A percentile compares a stretch with the other conserved stretches of the same genome.
Conservation (phyloP, 2,888 invertebrate genomes). For the Tridacna crocea region DNA sequence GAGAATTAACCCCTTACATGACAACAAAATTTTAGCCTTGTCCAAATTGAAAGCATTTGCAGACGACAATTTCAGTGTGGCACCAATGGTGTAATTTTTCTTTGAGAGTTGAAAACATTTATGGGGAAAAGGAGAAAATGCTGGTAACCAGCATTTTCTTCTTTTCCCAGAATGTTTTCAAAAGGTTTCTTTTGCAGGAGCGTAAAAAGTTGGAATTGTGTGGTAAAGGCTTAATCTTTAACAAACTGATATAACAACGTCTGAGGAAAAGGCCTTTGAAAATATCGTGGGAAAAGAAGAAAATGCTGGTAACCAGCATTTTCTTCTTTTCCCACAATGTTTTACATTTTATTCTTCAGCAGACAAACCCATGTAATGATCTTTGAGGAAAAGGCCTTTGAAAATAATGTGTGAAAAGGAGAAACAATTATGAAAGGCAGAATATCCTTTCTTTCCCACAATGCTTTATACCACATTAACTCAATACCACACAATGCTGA, state of each 20-base stretch:
- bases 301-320: neutral
- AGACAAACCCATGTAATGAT: neutral
- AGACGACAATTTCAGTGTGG: too few species aligned
- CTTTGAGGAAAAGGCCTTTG: too few species aligned
- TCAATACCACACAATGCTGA: neutral
- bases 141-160: neutral
- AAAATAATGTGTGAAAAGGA: too few species aligned
- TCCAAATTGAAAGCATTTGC: too few species aligned
- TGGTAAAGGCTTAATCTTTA: too few species aligned
- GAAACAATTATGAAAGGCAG: too few species aligned
- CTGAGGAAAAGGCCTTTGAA: neutral
- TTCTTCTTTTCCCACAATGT: neutral
- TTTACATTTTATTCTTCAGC: neutral
- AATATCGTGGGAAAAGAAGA: neutral
- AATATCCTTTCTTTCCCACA: neutral
- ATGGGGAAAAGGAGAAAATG: too few species aligned
- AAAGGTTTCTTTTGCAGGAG: neutral
- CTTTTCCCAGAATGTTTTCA: neutral
- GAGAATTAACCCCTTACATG: too few species aligned
- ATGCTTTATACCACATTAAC: neutral
- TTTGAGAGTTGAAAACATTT: too few species aligned
- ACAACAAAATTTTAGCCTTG: too few species aligned
- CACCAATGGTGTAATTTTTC: too few species aligned
- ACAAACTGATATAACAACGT: neutral
- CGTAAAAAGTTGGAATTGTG: too few species aligned